A percentile compares a stretch with the other conserved stretches of the same genome.
Conservation (phyloP, 2,888 invertebrate genomes). For the Calameuta idolon region DNA sequence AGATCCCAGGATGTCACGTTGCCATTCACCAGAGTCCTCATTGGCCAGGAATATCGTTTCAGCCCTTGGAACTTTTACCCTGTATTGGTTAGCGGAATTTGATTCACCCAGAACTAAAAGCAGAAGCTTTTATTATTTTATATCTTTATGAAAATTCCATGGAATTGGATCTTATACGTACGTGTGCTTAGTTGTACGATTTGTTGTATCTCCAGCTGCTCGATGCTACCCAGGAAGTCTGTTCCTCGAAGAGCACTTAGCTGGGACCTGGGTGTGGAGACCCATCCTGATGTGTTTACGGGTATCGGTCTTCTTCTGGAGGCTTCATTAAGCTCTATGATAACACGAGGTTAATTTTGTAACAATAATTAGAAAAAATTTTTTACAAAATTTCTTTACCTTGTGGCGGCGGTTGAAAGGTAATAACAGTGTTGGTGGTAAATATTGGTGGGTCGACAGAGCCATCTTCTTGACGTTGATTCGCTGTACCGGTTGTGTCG, state of each 20-base stretch:
- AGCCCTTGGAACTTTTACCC: slow-evolving; percentile 77
- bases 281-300: slow-evolving; percentile 74
- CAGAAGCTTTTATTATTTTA: neutral
- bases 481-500: neutral
- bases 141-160: slow-evolving; percentile 11
- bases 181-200: slow-evolving; percentile 82
- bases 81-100: slow-evolving; percentile 80
- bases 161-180: slow-evolving; percentile 65
- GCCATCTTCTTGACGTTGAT: neutral
- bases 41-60: slow-evolving; percentile 82
- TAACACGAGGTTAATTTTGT: slow-evolving; percentile 17
- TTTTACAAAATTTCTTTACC: slow-evolving; percentile 6
- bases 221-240: slow-evolving; percentile 78
- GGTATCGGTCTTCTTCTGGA: slow-evolving; percentile 68
- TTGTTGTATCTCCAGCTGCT: slow-evolving; percentile 81
- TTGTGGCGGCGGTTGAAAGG: slow-evolving; percentile 36
- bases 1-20: slow-evolving; percentile 79
- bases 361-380: neutral
- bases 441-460: slow-evolving; percentile 28
- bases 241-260: slow-evolving; percentile 77
- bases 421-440: slow-evolving; percentile 35
- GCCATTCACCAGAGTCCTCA: slow-evolving; percentile 74
- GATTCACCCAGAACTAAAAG: slow-evolving; percentile 71
- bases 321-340: slow-evolving; percentile 47
- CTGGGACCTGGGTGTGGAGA: slow-evolving; percentile 70